Evolutionary conservation across 2,797 vertebrate genomes (phyloP).

Genomic region (Sarcophilus harrisii): DNA sequence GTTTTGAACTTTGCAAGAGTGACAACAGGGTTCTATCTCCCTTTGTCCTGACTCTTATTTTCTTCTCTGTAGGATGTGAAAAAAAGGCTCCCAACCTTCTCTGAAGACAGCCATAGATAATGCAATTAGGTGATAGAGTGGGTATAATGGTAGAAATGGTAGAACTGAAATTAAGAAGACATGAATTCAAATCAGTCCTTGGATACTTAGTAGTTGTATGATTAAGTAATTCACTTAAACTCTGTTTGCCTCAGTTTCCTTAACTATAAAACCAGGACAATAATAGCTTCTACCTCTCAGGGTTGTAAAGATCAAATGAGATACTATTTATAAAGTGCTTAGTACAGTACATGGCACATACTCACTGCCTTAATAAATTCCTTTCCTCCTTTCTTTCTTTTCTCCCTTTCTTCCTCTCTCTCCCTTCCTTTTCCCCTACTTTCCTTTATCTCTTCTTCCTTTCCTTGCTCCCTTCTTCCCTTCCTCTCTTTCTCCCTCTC

Average conservation of each 20-base stretch:
- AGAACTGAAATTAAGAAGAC: not conserved
- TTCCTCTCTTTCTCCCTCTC: not conserved
- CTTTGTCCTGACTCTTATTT: not conserved
- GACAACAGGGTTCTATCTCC: not conserved
- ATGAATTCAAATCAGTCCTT: not conserved
- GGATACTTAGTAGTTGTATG: not conserved
- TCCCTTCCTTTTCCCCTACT: no score
- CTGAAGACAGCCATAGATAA: not conserved
- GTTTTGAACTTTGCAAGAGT: not conserved
- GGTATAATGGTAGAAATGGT: not conserved
- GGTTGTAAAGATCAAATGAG: not conserved
- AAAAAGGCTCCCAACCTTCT: not conserved
- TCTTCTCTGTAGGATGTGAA: not conserved
- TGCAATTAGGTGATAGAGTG: not conserved
- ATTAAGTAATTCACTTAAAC: not conserved
- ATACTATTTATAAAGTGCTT: not conserved
- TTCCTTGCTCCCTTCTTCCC: no score
- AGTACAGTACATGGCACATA: not conserved
- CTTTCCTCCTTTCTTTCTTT: not conserved
- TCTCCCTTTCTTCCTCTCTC: not conserved
- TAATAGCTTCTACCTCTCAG: not conserved
- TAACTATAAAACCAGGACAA: not conserved
- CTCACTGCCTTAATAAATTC: not conserved
- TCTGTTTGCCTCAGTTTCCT: not conserved
- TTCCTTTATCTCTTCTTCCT: no score